Percentiles rank a stretch among this genome's conserved stretches.
These are phyloP conservation scores for Hypanus sabinus DNA, from an alignment of 2,113 vertebrate genomes.

Conservation along the genomic window DNA sequence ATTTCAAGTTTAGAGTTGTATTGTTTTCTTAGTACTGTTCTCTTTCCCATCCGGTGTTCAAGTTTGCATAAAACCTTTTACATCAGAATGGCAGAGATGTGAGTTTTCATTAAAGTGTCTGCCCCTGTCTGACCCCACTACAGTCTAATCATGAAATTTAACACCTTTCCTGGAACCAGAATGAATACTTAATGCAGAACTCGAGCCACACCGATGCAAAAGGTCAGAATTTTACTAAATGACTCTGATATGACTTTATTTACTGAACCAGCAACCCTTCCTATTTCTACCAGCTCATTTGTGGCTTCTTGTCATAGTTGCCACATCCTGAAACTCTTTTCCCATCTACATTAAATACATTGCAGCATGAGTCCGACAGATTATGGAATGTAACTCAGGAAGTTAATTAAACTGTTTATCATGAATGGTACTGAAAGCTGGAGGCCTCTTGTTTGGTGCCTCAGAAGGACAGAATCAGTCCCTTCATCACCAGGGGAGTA, in stretches of 20 bases:
- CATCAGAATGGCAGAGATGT: background rate
- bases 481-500: background rate
- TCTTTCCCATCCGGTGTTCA: background rate
- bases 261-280: background rate
- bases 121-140: background rate
- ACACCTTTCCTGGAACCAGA: background rate
- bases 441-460: background rate
- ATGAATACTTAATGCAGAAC: background rate
- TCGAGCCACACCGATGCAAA: background rate
- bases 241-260: background rate
- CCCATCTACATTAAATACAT: background rate
- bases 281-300: background rate
- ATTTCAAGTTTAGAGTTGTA: background rate
- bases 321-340: background rate
- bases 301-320: background rate
- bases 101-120: background rate
- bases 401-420: background rate
- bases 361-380: background rate
- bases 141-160: background rate
- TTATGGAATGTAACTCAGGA: background rate
- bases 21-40: background rate
- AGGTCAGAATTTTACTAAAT: background rate
- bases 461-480: background rate
- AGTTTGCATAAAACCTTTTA: background rate
- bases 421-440: background rate